Evolutionary conservation across 2,113 vertebrate genomes (phyloP).

Genomic region (Micronycteris hirsuta): DNA sequence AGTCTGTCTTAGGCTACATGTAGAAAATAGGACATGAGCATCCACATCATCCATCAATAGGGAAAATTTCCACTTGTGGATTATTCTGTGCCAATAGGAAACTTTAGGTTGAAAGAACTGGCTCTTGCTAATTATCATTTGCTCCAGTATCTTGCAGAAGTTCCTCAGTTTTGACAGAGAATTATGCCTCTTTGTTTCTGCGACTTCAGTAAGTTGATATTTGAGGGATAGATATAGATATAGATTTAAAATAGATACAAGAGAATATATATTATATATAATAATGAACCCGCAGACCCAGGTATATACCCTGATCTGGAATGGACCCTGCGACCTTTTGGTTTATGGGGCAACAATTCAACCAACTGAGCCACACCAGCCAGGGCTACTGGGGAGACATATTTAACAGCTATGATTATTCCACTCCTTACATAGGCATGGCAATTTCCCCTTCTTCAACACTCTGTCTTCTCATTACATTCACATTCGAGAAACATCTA

Average conservation of each 20-base stretch:
- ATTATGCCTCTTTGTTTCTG: background rate
- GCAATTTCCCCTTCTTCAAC: background rate
- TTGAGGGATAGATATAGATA: too few relatives aligned
- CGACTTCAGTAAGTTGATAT: background rate
- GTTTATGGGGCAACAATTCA: too few relatives aligned
- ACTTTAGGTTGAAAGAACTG: background rate
- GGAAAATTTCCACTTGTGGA: background rate
- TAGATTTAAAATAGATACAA: too few relatives aligned
- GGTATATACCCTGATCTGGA: too few relatives aligned
- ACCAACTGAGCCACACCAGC: too few relatives aligned
- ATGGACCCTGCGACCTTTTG: too few relatives aligned
- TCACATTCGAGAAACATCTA: background rate
- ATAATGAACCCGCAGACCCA: too few relatives aligned
- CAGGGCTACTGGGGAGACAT: background rate
- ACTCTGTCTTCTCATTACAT: background rate
- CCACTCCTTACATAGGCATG: background rate
- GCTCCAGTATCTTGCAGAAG: background rate
- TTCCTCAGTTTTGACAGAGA: background rate
- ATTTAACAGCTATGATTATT: background rate
- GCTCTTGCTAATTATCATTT: background rate
- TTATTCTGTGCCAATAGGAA: background rate
- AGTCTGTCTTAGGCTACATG: background rate
- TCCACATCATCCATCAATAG: background rate
- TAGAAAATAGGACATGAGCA: background rate
- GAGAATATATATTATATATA: too few relatives aligned